A percentile compares a stretch with the other conserved stretches of the same genome.
These are phyloP conservation scores for Oreotragus oreotragus DNA, from an alignment of 2,113 vertebrate genomes.

Conservation along the genomic window DNA sequence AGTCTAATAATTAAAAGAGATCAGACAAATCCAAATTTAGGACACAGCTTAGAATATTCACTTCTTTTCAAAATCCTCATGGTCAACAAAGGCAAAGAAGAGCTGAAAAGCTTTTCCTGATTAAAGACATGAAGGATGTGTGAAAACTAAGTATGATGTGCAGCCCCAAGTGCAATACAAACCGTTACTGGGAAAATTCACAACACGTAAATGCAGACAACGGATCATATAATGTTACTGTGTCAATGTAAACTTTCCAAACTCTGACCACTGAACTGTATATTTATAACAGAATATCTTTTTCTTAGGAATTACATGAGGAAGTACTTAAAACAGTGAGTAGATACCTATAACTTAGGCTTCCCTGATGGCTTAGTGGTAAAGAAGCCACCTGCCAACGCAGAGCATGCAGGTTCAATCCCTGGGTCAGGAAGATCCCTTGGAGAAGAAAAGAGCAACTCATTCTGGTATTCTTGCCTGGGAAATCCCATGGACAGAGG, in stretches of 20 bases:
- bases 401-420: not conserved
- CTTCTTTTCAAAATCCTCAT: not conserved
- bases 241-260: not conserved
- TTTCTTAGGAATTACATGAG: not conserved
- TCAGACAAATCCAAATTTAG: not conserved
- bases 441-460: not conserved
- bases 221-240: not conserved
- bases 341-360: not conserved
- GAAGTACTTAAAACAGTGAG: not conserved
- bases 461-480: not conserved
- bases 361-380: not conserved
- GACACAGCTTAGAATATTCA: not conserved
- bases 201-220: not conserved
- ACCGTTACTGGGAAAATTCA: not conserved
- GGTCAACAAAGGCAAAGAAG: not conserved
- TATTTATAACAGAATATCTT: not conserved
- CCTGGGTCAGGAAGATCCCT: not conserved
- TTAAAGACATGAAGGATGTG: not conserved
- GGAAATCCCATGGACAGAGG: not conserved
- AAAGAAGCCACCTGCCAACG: not conserved
- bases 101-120: not conserved
- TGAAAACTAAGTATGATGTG: not conserved
- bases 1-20: not conserved
- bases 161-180: not conserved
- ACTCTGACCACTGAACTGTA: not conserved